phyloP scores from a whole-genome alignment of 2,797 vertebrate species.

The Phyllotis vaccarum region DNA sequence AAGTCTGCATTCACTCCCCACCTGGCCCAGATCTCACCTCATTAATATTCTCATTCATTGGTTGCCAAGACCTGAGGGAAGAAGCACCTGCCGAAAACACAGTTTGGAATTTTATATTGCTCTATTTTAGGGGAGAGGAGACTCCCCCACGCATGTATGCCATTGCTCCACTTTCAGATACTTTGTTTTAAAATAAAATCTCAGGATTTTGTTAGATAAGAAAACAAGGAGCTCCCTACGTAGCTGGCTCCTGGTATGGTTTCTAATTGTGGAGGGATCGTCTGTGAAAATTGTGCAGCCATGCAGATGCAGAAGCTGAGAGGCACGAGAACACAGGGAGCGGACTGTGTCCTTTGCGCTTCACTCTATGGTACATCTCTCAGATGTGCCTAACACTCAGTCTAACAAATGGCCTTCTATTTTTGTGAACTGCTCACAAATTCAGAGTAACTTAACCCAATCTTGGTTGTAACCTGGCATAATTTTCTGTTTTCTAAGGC shows the following conservation, averaged over 20 bases:
- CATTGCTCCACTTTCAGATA: not conserved
- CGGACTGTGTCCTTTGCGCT: not conserved
- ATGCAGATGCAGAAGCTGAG: not conserved
- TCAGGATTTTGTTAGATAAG: not conserved
- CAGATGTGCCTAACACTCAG: not conserved
- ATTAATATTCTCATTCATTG: slow-evolving; percentile 55
- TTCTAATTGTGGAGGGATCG: not conserved
- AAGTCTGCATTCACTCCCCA: not conserved
- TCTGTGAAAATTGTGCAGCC: not conserved
- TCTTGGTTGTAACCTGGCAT: not conserved
- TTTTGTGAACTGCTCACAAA: slow-evolving; percentile 25
- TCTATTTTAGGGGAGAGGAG: slow-evolving; percentile 48
- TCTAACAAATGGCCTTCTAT: not conserved
- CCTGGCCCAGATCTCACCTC: not conserved
- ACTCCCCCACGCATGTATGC: not conserved
- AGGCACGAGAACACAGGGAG: not conserved
- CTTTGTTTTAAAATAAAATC: slow-evolving; percentile 52
- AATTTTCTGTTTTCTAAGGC: not conserved
- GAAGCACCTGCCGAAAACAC: slow-evolving; percentile 15
- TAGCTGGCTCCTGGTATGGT: not conserved
- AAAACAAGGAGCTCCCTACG: not conserved
- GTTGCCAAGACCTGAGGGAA: slow-evolving; percentile 21
- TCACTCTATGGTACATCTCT: not conserved
- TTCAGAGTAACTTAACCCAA: not conserved
- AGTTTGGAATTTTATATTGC: not conserved